Evolutionary conservation across 2,113 vertebrate genomes (phyloP), one percentile per base, ranked within the genome.

Genomic region (Sebastes schlegelii): DNA sequence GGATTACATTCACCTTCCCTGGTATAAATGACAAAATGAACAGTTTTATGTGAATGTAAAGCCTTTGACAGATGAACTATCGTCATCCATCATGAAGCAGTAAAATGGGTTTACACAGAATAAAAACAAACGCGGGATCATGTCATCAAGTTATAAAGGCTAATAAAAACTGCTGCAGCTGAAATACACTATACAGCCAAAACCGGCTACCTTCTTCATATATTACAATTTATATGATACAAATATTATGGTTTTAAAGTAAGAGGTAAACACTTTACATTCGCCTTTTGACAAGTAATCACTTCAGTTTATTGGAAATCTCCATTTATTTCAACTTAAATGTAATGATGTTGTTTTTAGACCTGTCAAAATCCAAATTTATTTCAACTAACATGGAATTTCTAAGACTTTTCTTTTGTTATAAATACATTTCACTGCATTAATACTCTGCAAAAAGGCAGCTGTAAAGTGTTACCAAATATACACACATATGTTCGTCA

Each of bases 161-260:
- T 58, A 78, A 82, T 69, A 77, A 64, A n/a, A 89, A 71, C 23
- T 0, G 54, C 58, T 81, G 87, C 74, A 63, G 77, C 64, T 52
- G 74, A 76, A 62, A 19, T 13, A 54, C 54, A 76, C 46, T n/a
- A 48, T 19, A 8, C 40, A 77, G 61, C 70, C 67, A 79, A 40
- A 52, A 77, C 6, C 1, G 17, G 51, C 82, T 19, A 45, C 48
- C 40, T 66, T 85, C 67, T 48, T 46, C 9, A 77, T 82, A 84
- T 73, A 80, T 72, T 85, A 88, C 65, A 80, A 12, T 82, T 85
- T 48, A 68, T 75, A 79, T 19, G 5, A 74, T 77, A 64, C 69
- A 87, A 76, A 77, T 58, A 57, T 82, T 71, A 49, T 8, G 62
- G 34, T 63, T 78, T 79, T 23, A 21, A 61, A 69, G 21, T 58